Base-by-base conservation (phyloP, 2,888 invertebrate genomes). In the Agrochola litura region DNA sequence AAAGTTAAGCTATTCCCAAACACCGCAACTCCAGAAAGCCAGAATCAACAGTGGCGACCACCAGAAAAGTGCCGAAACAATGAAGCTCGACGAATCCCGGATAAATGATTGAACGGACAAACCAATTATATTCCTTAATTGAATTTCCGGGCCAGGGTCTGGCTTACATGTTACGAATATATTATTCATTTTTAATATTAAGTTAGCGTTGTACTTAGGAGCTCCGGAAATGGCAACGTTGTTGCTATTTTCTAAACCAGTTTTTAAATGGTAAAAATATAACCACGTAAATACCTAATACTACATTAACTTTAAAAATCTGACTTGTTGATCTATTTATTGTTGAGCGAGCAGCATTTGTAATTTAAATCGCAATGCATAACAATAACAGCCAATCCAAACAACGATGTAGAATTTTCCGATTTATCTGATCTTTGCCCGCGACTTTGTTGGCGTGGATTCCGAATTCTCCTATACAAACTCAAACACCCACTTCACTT, bases 291-390 rank as follows among this genome's bases (percentile, higher is more conserved):
- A 19, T 19, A 25, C 9, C 8, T 14, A n/a, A 41, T 2, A n/a
- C n/a, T 43, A 19, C 46, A 25, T 25, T 25, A 46, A 46, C 46
- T 25, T 25, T 25, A 25, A 25, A 25, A 65, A 25, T 10, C 12
- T 9, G n/a, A 65, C 19, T 66, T 22, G 30, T 52, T 49, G 49
- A 19, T 14, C 22, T 49, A 52, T 22, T 37, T 37, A 37, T 10
- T 54, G 22, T 37, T 25, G 46, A 54, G 60, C 67, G n/a, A 75
- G 65, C 54, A 73, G 74, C 30, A 58, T 70, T 76, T 76, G 43
- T 52, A 76, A 80, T 79, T 69, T 37, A 84, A 85, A 74, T 84
- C 77, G 77, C 81, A 77, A 63, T 49, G 66, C 25, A 56, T 30
- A 71, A 71, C 60, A 68, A n/a, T 46, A 46, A 25, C 10, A 49